Evolutionary conservation across 2,888 invertebrate genomes (phyloP).

Genomic region (Emmelina monodactyla): DNA sequence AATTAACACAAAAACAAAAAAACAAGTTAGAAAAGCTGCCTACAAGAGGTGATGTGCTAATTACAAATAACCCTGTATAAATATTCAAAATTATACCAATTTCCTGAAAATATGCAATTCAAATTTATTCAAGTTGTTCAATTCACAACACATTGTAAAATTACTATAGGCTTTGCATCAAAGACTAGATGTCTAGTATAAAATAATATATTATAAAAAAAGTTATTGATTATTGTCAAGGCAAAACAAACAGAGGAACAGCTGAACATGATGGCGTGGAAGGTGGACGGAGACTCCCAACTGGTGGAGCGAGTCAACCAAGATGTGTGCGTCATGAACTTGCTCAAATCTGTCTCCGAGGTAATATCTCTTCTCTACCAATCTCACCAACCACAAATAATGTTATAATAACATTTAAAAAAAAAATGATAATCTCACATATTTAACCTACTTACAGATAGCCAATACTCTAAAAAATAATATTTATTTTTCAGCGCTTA

Average conservation of each 20-base stretch:
- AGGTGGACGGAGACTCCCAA: conserved; percentile 76
- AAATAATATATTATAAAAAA: too few relatives aligned
- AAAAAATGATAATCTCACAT: too few relatives aligned
- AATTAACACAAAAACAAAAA: too few relatives aligned
- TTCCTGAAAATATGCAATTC: too few relatives aligned
- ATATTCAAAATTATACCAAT: background rate
- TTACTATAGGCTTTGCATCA: background rate
- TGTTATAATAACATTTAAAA: too few relatives aligned
- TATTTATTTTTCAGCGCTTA: conserved; percentile 56
- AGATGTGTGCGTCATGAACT: conserved; percentile 74
- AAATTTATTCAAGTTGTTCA: too few relatives aligned
- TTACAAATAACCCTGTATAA: background rate
- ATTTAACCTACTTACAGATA: too few relatives aligned
- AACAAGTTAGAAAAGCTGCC: too few relatives aligned
- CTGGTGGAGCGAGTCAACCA: conserved; percentile 62
- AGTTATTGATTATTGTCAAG: conserved; percentile 34
- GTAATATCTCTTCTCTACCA: too few relatives aligned
- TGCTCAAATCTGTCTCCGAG: conserved; percentile 79
- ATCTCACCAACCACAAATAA: too few relatives aligned
- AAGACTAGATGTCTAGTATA: background rate
- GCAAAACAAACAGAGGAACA: conserved; percentile 77
- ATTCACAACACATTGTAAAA: background rate
- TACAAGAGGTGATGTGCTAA: too few relatives aligned
- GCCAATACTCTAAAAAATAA: conserved; percentile 19
- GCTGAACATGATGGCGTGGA: conserved; percentile 76